Conservation (phyloP, 2,797 vertebrate species). For the Enteromius radiatus region DNA sequence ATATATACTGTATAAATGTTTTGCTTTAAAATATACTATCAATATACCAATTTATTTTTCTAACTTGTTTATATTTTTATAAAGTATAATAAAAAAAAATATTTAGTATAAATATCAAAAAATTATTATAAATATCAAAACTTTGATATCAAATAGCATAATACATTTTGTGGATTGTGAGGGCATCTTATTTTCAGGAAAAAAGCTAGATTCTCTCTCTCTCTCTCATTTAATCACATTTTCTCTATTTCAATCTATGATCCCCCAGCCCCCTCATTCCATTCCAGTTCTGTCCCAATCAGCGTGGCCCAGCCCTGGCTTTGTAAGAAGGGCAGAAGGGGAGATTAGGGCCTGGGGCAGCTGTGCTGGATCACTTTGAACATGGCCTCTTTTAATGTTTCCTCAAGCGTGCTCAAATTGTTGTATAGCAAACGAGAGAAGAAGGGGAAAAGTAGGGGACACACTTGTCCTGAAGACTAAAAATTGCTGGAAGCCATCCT, state of each 20-base stretch:
- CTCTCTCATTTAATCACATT: conserved; percentile 13
- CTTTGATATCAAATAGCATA: background rate
- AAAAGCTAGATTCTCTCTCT: background rate
- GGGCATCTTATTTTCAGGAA: background rate
- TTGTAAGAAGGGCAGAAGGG: conserved; percentile 33
- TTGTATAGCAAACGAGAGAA: background rate
- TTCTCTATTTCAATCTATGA: conserved; percentile 33
- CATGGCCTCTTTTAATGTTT: conserved; percentile 49
- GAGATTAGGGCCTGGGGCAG: conserved; percentile 52
- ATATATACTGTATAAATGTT: no score
- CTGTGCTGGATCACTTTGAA: conserved; percentile 49
- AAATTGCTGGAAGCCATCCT: conserved; percentile 16
- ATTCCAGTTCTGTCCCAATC: conserved; percentile 26
- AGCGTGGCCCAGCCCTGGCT: conserved; percentile 18
- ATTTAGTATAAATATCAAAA: no score
- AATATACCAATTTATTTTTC: background rate
- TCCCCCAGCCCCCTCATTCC: conserved; percentile 11
- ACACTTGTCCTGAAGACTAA: conserved; percentile 30
- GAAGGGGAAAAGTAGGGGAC: conserved; percentile 1
- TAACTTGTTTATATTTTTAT: background rate
- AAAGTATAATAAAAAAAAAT: no score
- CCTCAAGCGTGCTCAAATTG: conserved; percentile 43
- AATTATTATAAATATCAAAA: no score
- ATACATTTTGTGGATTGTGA: background rate
- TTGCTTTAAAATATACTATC: no score